Conservation (phyloP, 2,797 vertebrate genomes). For the Xenopus petersii region DNA sequence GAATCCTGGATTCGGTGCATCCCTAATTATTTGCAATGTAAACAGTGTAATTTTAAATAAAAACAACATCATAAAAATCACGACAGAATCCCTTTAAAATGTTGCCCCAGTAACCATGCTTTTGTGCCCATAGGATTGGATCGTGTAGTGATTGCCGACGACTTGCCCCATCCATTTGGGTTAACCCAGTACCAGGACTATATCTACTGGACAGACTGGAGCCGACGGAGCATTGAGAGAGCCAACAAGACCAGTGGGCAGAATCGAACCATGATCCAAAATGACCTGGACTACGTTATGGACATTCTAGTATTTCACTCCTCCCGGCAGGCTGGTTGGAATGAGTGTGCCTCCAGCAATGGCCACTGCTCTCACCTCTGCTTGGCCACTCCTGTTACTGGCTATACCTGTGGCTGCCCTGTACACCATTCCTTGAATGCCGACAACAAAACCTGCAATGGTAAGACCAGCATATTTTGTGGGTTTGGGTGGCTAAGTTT, state of each 20-base stretch:
- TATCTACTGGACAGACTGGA: slow-evolving; percentile 99
- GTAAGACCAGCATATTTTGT: slow-evolving; percentile 65
- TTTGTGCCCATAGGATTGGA: slow-evolving; percentile 74
- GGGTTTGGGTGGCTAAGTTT: no score
- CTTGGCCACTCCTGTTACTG: slow-evolving; percentile 83
- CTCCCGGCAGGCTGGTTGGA: slow-evolving; percentile 93
- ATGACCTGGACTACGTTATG: slow-evolving; percentile 96
- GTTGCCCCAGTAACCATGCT: no score
- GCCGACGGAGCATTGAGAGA: slow-evolving; percentile 94
- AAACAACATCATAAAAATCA: no score
- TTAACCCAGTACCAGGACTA: slow-evolving; percentile 97
- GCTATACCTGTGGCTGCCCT: slow-evolving; percentile 90
- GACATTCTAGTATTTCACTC: slow-evolving; percentile 98
- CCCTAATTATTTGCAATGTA: no score
- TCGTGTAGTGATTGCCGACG: slow-evolving; percentile 93
- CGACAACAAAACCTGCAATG: slow-evolving; percentile 95
- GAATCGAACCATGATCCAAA: slow-evolving; percentile 94
- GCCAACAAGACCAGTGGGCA: slow-evolving; percentile 96
- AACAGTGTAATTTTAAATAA: no score
- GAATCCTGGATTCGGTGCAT: no score
- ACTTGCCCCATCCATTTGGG: slow-evolving; percentile 93
- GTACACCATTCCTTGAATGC: slow-evolving; percentile 90
- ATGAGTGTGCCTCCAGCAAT: slow-evolving; percentile 90
- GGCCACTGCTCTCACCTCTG: slow-evolving; percentile 96
- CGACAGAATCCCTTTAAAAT: no score